Evolutionary conservation across 2,797 vertebrate species (phyloP), one percentile per base, ranked within the genome.

Genomic region (Dromococcyx pavoninus): DNA sequence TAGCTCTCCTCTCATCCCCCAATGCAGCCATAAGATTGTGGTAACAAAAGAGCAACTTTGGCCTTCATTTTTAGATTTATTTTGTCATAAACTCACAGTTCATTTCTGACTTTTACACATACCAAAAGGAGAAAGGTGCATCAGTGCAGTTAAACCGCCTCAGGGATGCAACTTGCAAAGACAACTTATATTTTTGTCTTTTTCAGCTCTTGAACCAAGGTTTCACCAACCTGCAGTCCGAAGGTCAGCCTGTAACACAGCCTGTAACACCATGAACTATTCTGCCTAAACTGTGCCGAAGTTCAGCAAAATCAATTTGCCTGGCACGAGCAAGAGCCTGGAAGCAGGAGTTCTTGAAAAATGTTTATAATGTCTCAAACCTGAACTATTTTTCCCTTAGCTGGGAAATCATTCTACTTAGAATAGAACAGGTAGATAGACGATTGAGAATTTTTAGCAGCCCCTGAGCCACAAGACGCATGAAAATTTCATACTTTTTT

Each of bases 341-440:
- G 91, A 87, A 91, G 66, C 50, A 95, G 76, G 77, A 95, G 77
- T 93, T 94, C 93, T 95, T 97, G 86, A 92, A 97, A 96, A 98
- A 89, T 96, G 84, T 80, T 97, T 96, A 96, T 95, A 93, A 93
- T 75, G 91, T 86, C 91, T 95, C 91, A 94, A 94, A 96, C 88
- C 92, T 94, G 82, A 94, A 94, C 86, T 85, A 16, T 93, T 94
- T 95, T 97, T 89, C 82, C 67, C 37, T 80, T 56, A 78, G 69
- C 95, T 95, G 94, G 94, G 95, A 97, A 96, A 96, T 87, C 37
- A 85, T 96, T 92, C 67, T 76, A 82, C 74, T 92, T 95, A 70
- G 69, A 82, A 96, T 62, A 95, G 72, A 88, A 61, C 64, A 66
- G 51, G 35, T 77, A 91, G 70, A 60, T 70, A 87, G 83, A 84